Evolutionary conservation across 2,113 vertebrate genomes (phyloP).

Genomic region (Podilymbus podiceps): DNA sequence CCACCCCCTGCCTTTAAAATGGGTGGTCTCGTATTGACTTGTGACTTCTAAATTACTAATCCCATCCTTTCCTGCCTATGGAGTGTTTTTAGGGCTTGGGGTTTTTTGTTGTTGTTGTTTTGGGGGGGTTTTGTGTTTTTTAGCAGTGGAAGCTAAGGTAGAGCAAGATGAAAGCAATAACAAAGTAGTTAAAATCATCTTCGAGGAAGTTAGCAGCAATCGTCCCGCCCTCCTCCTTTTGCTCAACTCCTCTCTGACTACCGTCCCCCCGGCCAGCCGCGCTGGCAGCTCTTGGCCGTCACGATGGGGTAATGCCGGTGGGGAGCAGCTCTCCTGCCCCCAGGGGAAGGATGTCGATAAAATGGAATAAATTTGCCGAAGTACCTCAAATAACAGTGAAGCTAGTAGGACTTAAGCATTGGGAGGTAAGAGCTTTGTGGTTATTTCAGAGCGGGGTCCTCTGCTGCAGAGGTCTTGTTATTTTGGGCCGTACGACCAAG

Average conservation of each 20-base stretch:
- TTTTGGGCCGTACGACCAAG: rapidly evolving
- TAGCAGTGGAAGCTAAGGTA: neutral
- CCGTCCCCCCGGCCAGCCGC: neutral
- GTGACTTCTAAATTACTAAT: neutral
- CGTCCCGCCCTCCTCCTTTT: conserved; percentile 51
- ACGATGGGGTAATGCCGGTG: neutral
- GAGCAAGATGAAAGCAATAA: neutral
- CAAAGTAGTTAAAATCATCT: conserved; percentile 46
- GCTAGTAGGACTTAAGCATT: conserved; percentile 62
- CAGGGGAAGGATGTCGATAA: conserved; percentile 70
- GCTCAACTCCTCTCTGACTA: conserved; percentile 62
- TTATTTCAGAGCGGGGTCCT: rapidly evolving
- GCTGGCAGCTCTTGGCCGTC: neutral
- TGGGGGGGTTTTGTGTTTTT: neutral
- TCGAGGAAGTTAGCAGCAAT: conserved; percentile 54
- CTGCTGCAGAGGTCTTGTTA: neutral
- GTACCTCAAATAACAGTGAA: conserved; percentile 75
- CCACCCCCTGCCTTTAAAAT: neutral
- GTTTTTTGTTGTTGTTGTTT: neutral
- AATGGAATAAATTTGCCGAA: conserved; percentile 70
- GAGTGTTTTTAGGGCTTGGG: too few species aligned
- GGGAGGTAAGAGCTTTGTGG: conserved; percentile 72
- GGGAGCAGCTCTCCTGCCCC: conserved; percentile 8
- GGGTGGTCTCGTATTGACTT: neutral
- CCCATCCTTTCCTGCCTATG: neutral